phyloP scores from a whole-genome alignment of 23 tunicate genomes.

The Trididemnum miniatum region DNA sequence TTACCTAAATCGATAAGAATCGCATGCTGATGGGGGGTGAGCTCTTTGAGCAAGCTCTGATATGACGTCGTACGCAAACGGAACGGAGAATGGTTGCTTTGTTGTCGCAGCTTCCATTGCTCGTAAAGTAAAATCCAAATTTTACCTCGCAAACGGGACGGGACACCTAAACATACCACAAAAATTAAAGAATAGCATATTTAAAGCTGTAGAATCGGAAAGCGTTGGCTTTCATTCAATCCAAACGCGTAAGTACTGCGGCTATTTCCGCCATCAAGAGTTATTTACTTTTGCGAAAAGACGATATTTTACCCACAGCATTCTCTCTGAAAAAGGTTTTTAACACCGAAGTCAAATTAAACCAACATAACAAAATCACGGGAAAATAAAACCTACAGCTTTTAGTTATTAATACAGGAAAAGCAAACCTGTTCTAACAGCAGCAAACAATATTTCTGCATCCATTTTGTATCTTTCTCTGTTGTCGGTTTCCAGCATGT shows the following conservation, averaged over 20 bases:
- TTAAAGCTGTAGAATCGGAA: too few species aligned
- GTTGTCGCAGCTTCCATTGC: conserved; percentile 59
- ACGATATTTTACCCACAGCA: too few species aligned
- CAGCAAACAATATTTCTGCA: conserved; percentile 38
- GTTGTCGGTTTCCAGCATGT: conserved; percentile 47
- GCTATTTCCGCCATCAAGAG: too few species aligned
- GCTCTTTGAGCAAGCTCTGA: conserved; percentile 50
- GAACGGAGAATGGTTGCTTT: not conserved
- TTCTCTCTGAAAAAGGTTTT: too few species aligned
- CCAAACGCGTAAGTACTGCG: too few species aligned
- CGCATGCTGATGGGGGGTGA: conserved; percentile 89
- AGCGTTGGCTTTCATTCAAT: too few species aligned
- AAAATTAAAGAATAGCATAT: not conserved
- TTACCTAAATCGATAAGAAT: conserved; percentile 86
- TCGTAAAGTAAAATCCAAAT: conserved; percentile 72
- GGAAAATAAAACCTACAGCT: too few species aligned
- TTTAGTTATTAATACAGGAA: too few species aligned
- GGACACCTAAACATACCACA: conserved; percentile 43
- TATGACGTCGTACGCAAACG: conserved; percentile 6
- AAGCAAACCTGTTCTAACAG: conserved; percentile 64
- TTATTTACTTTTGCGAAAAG: too few species aligned
- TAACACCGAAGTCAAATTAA: too few species aligned
- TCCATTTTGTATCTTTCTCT: conserved; percentile 58
- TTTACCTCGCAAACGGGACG: conserved; percentile 51
- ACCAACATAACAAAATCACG: too few species aligned